Percentiles rank a stretch among this genome's conserved stretches.
phyloP scores from a whole-genome alignment of 2,113 vertebrate species.

The Brachyhypopomus occidentalis region DNA sequence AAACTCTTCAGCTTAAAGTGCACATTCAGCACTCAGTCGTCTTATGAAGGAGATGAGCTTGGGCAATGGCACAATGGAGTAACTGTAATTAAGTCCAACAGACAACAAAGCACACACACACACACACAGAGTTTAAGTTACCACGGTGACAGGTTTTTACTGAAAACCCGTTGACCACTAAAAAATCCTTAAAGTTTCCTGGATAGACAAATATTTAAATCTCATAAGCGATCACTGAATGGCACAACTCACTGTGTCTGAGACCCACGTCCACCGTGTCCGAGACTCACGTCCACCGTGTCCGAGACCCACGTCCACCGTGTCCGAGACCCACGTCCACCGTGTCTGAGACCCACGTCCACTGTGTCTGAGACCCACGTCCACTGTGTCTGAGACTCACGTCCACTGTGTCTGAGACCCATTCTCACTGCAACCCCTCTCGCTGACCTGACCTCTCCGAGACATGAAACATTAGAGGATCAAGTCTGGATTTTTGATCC shows the following conservation, averaged over 20 bases:
- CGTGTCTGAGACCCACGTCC: background rate
- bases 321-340: no score
- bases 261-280: background rate
- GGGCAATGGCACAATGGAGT: conserved; percentile 36
- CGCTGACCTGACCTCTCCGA: no score
- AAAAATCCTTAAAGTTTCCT: background rate
- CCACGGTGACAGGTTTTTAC: conserved; percentile 19
- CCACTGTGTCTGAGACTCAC: no score
- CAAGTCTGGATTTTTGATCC: no score
- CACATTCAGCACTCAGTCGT: conserved; percentile 40
- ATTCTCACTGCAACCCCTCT: background rate
- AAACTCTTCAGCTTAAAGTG: background rate
- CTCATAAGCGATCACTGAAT: no score
- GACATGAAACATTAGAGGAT: no score
- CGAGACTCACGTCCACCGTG: no score
- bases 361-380: no score
- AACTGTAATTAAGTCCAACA: conserved; percentile 41
- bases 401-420: no score
- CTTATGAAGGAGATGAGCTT: conserved; percentile 48
- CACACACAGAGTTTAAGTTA: background rate
- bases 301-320: no score
- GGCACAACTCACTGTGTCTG: background rate
- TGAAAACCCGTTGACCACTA: conserved; percentile 14
- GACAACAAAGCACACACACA: background rate
- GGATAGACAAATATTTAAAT: conserved; percentile 9